Base-by-base conservation (phyloP, 2,113 vertebrate genomes). In the Gobio gobio region DNA sequence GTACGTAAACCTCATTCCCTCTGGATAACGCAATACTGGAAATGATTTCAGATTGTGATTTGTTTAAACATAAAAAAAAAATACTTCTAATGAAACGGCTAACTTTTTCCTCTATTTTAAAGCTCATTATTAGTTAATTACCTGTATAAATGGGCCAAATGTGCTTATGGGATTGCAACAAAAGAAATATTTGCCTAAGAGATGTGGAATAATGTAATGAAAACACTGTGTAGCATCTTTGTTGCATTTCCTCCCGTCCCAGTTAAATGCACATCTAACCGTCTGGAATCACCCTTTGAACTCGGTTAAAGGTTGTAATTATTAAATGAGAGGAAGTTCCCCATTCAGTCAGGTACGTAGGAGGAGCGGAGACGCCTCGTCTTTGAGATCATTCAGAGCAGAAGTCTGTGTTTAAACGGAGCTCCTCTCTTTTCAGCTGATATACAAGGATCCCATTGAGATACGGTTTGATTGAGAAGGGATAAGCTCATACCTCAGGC, bases 21-120 rank as follows among this genome's bases (percentile, higher is more conserved):
- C 49, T 43, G 49, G 77, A 78, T 92, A 87, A 90, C 91, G 86
- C 89, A 89, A 90, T 86, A 68, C 70, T 90, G 87, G 83, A 91
- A 70, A 78, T 36, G 1, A 16, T 82, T 84, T n/a, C 70, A 56
- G 72, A 70, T 18, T 78, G 51, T 86, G 90, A 90, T 90, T 79
- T 61, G 59, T 77, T 56, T 88, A 61, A 77, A 88, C 56, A 74
- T 51, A 66, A 82, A 64, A 68, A 82, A 82, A 64, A 68, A 83
- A 86, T 79, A 84, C 87, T 43, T 79, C 66, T 85, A 84, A 88
- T 87, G 87, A 82, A 87, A 59, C 10, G 26, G 14, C 45, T 83
- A 80, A 6, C 5, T 64, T 6, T 36, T 85, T 81, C 78, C 56
- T 24, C 24, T 45, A 70, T 77, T 88, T 84, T 74, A 78, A 78